Percentiles rank a stretch among this genome's conserved stretches.
Evolutionary conservation across 2,797 vertebrate genomes (phyloP).

Genomic region (Periophthalmus magnuspinnatus): DNA sequence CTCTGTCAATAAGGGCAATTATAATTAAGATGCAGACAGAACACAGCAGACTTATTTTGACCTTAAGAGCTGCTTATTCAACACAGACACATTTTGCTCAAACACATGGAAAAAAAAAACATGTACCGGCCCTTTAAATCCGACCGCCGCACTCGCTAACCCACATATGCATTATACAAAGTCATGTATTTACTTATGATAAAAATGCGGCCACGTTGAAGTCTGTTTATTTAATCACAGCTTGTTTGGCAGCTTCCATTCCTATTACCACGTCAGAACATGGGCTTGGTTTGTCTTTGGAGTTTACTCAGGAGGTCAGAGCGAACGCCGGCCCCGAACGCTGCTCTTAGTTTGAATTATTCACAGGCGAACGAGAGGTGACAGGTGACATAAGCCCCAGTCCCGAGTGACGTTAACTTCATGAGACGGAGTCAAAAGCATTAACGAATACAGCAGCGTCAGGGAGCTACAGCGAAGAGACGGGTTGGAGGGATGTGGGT

Average conservation of each 20-base stretch:
- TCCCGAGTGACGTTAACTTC: constrained; percentile 51
- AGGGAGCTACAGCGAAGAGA: constrained; percentile 10
- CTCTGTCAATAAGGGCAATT: no score
- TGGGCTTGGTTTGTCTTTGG: constrained; percentile 5
- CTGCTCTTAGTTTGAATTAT: constrained; percentile 68
- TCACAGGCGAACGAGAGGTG: constrained; percentile 65
- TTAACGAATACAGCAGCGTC: constrained; percentile 36
- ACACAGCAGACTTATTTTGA: no score
- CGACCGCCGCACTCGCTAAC: no score
- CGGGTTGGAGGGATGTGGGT: constrained; percentile 20
- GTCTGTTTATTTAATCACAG: neutral
- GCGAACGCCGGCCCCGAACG: neutral
- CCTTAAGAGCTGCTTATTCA: no score
- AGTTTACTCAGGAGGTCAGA: constrained; percentile 17
- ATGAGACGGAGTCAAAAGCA: constrained; percentile 54
- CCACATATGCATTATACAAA: no score
- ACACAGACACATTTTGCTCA: no score
- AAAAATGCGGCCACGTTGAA: neutral
- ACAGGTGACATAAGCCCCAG: constrained; percentile 62
- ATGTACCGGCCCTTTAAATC: no score
- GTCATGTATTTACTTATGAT: neutral
- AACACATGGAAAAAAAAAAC: no score
- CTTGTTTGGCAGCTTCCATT: neutral
- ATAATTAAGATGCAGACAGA: no score
- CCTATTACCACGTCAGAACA: constrained; percentile 31